Percentiles rank a stretch among this genome's conserved stretches.
Evolutionary conservation across 2,888 invertebrate genomes (phyloP).

Genomic region (Halictus ligatus): DNA sequence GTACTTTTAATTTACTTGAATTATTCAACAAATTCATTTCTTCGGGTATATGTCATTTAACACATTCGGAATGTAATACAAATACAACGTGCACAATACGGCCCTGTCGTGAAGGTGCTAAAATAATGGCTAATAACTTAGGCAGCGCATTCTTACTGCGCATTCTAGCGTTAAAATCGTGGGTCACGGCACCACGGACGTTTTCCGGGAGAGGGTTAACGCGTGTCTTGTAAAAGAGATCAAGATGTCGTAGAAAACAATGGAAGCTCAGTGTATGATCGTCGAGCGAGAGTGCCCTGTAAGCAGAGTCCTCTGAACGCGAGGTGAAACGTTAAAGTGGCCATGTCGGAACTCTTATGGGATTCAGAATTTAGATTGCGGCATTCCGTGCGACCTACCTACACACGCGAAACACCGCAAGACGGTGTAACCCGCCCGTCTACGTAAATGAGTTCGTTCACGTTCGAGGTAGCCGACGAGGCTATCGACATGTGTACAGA

Average conservation of each 20-base stretch:
- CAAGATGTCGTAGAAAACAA: background rate
- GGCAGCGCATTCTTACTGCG: too few species aligned
- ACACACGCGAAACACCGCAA: constrained; percentile 21
- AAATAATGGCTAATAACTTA: too few species aligned
- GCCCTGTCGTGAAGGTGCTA: too few species aligned
- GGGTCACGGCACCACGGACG: too few species aligned
- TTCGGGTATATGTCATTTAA: too few species aligned
- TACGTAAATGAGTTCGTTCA: constrained; percentile 58
- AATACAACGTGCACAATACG: too few species aligned
- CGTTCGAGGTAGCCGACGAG: constrained; percentile 41
- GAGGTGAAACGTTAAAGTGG: constrained; percentile 17
- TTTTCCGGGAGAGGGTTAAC: background rate
- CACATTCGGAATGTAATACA: too few species aligned
- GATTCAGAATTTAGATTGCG: constrained; percentile 42
- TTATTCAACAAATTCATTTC: too few species aligned
- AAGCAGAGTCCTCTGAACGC: background rate
- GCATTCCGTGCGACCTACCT: constrained; percentile 46
- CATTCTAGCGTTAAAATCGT: too few species aligned
- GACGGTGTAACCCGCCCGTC: constrained; percentile 39
- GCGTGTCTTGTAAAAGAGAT: background rate
- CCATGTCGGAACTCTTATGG: constrained; percentile 26
- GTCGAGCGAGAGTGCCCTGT: too few species aligned
- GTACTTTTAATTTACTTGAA: too few species aligned
- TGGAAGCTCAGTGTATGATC: background rate
- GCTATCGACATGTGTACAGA: constrained; percentile 44